Evolutionary conservation across 64 coral and sea anemone species (phyloP).

Genomic region (Hydrozoanthus tunicans): DNA sequence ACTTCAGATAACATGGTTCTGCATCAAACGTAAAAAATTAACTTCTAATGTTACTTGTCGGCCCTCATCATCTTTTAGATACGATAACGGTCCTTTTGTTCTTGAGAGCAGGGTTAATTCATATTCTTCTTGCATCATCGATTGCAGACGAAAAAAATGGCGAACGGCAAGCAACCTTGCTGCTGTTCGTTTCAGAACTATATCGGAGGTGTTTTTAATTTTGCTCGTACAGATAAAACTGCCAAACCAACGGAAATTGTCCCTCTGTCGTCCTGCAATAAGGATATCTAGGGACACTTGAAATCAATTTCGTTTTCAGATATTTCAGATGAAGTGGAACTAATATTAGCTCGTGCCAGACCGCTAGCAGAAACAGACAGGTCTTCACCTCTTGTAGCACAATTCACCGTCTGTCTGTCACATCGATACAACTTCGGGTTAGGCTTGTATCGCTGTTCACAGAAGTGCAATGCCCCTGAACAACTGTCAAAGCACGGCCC

Average conservation of each 20-base stretch:
- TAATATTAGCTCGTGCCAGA: constrained; percentile 27
- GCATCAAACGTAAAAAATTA: background rate
- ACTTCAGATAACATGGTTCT: constrained; percentile 7
- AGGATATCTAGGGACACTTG: constrained; percentile 56
- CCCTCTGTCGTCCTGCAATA: constrained; percentile 35
- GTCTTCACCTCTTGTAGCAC: background rate
- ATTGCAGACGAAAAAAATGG: no score
- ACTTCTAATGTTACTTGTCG: no score
- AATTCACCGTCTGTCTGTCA: constrained; percentile 14
- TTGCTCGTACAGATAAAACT: background rate
- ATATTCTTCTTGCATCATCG: no score
- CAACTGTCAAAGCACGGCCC: background rate
- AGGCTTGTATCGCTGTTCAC: background rate
- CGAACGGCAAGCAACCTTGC: no score
- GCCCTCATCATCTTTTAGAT: no score
- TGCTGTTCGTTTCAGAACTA: constrained; percentile 10
- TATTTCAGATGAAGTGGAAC: constrained; percentile 32
- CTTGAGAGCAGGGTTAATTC: no score
- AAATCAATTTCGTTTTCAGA: constrained; percentile 6
- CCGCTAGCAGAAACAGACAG: constrained; percentile 22
- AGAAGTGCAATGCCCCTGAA: constrained; percentile 11
- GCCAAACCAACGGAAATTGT: constrained; percentile 8
- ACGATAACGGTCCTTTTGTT: no score
- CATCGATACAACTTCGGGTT: constrained; percentile 3
- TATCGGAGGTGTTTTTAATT: constrained; percentile 2